Evolutionary conservation across 2,888 invertebrate genomes (phyloP), one percentile per base, ranked within the genome.

Genomic region (Aphrophora alni): DNA sequence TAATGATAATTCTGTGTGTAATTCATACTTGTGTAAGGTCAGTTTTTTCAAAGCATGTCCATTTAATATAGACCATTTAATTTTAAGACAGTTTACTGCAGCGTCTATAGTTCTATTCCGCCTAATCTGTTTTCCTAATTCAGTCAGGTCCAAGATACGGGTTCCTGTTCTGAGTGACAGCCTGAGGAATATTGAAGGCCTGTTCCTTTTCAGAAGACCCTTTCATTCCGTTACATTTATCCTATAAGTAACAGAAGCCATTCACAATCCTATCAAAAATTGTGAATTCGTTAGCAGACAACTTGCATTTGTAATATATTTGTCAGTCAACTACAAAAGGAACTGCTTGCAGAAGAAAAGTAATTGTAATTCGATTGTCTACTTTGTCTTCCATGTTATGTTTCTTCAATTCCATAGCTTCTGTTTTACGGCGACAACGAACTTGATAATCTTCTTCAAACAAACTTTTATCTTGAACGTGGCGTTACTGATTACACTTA

Each of bases 291-390:
- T 80, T 75, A 44, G 68, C 80, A 51, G 70, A 71, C 14, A 79
- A 51, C 51, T 79, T 79, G 8, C 74, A 17, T 59, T 74, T 44
- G 51, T 79, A 79, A 68, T 79, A 79, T 10, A 79, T 70, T 68
- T 78, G 78, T 4, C 38, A 24, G 21, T 78, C 78, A 17, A 25
- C 69, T 25, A 38, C 51, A 73, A 68, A 79, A 59, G 74, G 79
- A 38, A 83, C 80, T 26, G 81, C 82, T 77, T 83, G 80, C 44
- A 83, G 21, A 75, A 83, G 82, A 78, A 83, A 83, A 78, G 72
- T 81, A 21, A 79, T 69, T 33, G 78, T 72, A 70, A 78, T 33
- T 7, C 69, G 70, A 73, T 69, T 17, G 25, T 75, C 28, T 10
- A 69, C 72, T 59, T 76, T 68, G 25, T 26, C 28, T 59, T 59